Evolutionary conservation across 2,797 vertebrate species (phyloP), one percentile per base, ranked within the genome.

Genomic region (Pitangus sulphuratus): DNA sequence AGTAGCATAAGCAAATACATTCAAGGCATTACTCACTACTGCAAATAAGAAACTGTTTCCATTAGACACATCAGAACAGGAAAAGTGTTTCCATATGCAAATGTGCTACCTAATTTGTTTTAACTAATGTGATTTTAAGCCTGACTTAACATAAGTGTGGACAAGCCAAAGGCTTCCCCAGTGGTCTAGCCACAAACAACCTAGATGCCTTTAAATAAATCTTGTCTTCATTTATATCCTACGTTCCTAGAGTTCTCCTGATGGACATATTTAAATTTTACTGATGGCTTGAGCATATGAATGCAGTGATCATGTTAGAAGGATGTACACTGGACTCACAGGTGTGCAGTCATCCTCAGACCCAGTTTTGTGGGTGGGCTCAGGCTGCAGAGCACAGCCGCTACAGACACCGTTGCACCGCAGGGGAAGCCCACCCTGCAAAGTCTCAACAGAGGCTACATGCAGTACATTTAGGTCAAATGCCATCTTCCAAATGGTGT

Each of bases 321-420:
- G 47, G n/a, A 65, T 37, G 22, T 7, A 18, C 45, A 48, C 6
- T 48, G 40, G 68, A 33, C n/a, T 69, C 42, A 2, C 18, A 14
- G 12, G 4, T 5, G 4, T 35, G 58, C 58, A 79, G 56, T 19
- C 13, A 4, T 42, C 30, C 51, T 86, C 31, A 42, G 45, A 57
- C 8, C 22, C 65, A 47, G 33, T 26, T 53, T 31, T 56, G 44
- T 33, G 6, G 18, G 19, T 12, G 56, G 50, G 51, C 35, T 58
- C 15, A 40, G 33, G 45, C 33, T 78, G 78, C 39, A 76, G 70
- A 61, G 53, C 1, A 1, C 0, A 14, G 69, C 26, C 2, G 2
- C 53, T 87, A 21, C 2, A 9, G 51, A 22, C 8, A 77, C 30
- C n/a, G n/a, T 51, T 0, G 0, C n/a, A 31, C 56, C 0, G 0